A percentile compares a stretch with the other conserved stretches of the same genome.
phyloP scores from a whole-genome alignment of 2,113 vertebrate genomes.

The Amazona guildingii region DNA sequence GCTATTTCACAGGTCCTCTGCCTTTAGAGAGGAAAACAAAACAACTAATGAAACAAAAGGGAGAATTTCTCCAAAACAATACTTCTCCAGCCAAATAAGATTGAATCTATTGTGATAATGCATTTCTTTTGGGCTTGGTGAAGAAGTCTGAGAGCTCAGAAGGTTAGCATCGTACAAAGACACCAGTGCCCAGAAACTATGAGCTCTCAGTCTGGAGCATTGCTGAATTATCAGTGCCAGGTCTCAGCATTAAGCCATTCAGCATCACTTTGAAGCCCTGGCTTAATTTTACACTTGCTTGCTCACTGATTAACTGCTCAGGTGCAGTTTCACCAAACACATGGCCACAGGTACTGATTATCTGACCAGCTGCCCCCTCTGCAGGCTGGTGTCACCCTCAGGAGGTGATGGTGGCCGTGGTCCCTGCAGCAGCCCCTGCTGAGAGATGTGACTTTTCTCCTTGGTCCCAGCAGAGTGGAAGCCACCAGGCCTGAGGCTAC shows the following conservation, averaged over 20 bases:
- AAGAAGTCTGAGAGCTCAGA: neutral
- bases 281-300: neutral
- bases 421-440: neutral
- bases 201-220: neutral
- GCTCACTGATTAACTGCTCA: neutral
- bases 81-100: neutral
- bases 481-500: neutral
- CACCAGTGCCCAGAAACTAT: neutral
- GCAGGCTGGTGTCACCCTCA: neutral
- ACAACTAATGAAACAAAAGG: neutral
- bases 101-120: neutral
- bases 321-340: accelerated
- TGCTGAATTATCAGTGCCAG: neutral
- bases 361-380: neutral
- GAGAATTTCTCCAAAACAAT: neutral
- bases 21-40: neutral
- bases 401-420: neutral
- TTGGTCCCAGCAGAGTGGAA: neutral
- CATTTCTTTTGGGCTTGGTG: neutral
- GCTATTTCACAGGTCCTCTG: neutral
- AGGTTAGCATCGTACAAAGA: neutral
- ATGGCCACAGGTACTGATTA: accelerated
- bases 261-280: neutral
- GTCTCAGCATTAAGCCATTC: neutral
- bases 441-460: neutral